Evolutionary conservation across 2,888 invertebrate species (phyloP).

Genomic region (Stenchaetothrips biformis): DNA sequence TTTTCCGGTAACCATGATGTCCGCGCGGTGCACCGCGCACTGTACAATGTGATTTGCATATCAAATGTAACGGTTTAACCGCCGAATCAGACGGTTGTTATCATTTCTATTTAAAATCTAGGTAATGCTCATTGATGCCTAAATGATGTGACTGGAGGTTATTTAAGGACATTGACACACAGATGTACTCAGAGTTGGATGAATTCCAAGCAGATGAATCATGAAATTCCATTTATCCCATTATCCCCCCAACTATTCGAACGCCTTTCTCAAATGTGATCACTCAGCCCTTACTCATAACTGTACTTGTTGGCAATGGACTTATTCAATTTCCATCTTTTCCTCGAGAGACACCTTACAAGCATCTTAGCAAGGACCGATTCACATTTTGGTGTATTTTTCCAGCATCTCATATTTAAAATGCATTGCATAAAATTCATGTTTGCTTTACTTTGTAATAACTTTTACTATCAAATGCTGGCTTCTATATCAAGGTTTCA

Average conservation of each 20-base stretch:
- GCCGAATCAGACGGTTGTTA: not conserved
- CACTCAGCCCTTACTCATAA: not conserved
- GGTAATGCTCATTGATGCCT: too few species aligned
- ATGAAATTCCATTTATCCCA: not conserved
- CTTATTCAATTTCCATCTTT: too few species aligned
- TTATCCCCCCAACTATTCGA: not conserved
- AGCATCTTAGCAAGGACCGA: too few species aligned
- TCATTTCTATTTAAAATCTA: too few species aligned
- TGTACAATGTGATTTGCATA: slow-evolving; percentile 7
- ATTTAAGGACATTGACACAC: not conserved
- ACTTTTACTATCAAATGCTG: not conserved
- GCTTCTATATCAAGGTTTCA: not conserved
- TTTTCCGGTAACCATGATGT: slow-evolving; percentile 14
- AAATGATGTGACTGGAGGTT: too few species aligned
- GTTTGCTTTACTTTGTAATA: not conserved
- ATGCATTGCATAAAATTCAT: not conserved
- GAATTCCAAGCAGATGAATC: not conserved
- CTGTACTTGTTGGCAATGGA: not conserved
- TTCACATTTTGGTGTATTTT: not conserved
- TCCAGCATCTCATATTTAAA: not conserved
- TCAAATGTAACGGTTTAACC: not conserved
- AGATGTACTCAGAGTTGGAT: not conserved
- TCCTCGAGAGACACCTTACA: too few species aligned
- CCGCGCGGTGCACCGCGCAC: not conserved
- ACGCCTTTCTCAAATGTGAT: too few species aligned